phyloP scores from a whole-genome alignment of 1,140 invertebrate genomes.

The Hermetia illucens region DNA sequence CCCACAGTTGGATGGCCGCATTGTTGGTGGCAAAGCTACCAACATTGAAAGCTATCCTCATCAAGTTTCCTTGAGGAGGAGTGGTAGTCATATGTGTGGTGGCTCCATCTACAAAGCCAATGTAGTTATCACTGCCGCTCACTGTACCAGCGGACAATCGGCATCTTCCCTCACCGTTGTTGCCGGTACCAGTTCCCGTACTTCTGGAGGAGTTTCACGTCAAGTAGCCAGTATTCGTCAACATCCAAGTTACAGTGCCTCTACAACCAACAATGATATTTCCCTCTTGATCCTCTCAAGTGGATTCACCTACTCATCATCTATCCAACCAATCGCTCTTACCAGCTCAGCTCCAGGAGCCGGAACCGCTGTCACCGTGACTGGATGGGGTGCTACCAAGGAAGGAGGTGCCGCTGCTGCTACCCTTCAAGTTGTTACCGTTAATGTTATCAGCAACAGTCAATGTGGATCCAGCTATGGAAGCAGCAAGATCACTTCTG shows the following conservation, averaged over 20 bases:
- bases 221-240: conserved; percentile 2
- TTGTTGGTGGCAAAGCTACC: conserved; percentile 21
- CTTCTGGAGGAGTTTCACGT: conserved; percentile 3
- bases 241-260: conserved; percentile 5
- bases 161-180: conserved; percentile 1
- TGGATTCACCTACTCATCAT: background rate
- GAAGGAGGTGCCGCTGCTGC: conserved; percentile 1
- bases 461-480: conserved; percentile 1
- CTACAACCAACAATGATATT: background rate
- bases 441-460: conserved; percentile 2
- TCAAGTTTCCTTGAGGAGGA: conserved; percentile 20
- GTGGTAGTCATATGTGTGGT: conserved; percentile 32
- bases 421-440: conserved; percentile 3
- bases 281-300: background rate
- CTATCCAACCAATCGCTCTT: background rate
- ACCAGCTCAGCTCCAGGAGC: background rate
- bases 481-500: background rate
- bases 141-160: conserved; percentile 32
- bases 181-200: conserved; percentile 6
- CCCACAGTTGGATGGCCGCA: too few species aligned
- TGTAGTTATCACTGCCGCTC: conserved; percentile 45
- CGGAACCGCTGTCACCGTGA: background rate
- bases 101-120: conserved; percentile 36
- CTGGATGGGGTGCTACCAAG: conserved; percentile 4
- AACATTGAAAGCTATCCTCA: conserved; percentile 20